These are phyloP conservation scores for Stenopsyche tienmushanensis DNA, from an alignment of 1,140 invertebrate species.

Conservation along the genomic window DNA sequence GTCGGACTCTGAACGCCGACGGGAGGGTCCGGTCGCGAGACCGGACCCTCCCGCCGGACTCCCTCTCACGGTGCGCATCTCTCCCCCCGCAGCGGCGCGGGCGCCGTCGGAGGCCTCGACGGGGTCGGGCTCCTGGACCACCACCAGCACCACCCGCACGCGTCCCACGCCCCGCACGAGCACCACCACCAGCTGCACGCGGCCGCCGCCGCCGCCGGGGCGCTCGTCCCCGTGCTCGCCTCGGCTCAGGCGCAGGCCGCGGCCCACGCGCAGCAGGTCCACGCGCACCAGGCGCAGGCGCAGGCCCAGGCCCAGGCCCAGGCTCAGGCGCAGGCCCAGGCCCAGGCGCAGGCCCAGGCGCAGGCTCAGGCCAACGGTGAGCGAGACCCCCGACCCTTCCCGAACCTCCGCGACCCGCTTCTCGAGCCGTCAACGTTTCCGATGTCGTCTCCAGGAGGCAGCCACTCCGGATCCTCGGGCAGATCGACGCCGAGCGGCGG, in stretches of 20 bases:
- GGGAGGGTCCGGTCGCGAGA: not conserved
- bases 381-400: no score
- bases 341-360: conserved; percentile 30
- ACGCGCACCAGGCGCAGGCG: conserved; percentile 45
- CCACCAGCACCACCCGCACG: conserved; percentile 37
- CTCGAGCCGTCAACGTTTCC: no score
- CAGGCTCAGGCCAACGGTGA: conserved; percentile 37
- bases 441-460: no score
- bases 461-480: conserved; percentile 68
- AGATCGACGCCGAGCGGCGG: conserved; percentile 68
- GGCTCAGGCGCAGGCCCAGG: conserved; percentile 37
- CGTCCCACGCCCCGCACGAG: conserved; percentile 28
- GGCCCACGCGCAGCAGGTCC: conserved; percentile 35
- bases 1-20: not conserved
- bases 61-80: no score
- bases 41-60: not conserved
- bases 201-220: conserved; percentile 14
- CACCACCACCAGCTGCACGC: conserved; percentile 43
- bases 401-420: no score
- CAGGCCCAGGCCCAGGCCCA: conserved; percentile 40
- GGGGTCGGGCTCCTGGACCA: conserved; percentile 55
- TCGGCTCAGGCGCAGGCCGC: conserved; percentile 38
- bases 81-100: conserved; percentile 50
- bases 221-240: conserved; percentile 29
- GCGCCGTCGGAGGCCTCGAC: conserved; percentile 48